These are phyloP conservation scores for Nerophis lumbriciformis DNA, from an alignment of 2,113 vertebrate species.

Conservation along the genomic window DNA sequence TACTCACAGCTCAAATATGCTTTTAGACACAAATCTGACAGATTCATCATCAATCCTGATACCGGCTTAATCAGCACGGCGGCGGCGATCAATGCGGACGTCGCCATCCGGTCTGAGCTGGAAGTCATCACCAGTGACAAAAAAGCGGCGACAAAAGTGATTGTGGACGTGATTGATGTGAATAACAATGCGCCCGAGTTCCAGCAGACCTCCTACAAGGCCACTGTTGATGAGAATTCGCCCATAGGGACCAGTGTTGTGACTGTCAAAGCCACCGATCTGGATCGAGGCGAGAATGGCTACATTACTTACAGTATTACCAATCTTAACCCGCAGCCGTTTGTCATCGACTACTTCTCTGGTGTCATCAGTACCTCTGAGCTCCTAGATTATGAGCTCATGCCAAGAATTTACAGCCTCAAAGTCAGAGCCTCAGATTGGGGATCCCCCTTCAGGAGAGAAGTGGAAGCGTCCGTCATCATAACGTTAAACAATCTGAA, in stretches of 20 bases:
- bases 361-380: conserved; percentile 89
- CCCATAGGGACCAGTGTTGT: conserved; percentile 83
- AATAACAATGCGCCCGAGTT: conserved; percentile 93
- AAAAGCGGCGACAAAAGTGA: conserved; percentile 81
- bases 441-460: conserved; percentile 89
- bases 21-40: conserved; percentile 78
- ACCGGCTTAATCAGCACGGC: conserved; percentile 89
- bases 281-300: conserved; percentile 88
- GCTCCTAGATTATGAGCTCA: conserved; percentile 90
- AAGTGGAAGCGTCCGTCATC: conserved; percentile 85
- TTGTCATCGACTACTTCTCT: conserved; percentile 88
- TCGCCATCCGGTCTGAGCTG: conserved; percentile 78
- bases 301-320: conserved; percentile 95
- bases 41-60: conserved; percentile 81
- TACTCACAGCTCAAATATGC: conserved; percentile 82
- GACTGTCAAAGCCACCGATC: conserved; percentile 82
- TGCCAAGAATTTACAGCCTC: conserved; percentile 91
- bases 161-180: conserved; percentile 81
- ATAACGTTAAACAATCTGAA: conserved; percentile 90
- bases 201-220: conserved; percentile 85
- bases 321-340: conserved; percentile 83
- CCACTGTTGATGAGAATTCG: conserved; percentile 89
- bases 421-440: conserved; percentile 91
- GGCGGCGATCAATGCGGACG: conserved; percentile 79
- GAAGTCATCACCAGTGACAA: conserved; percentile 84